Evolutionary conservation across 1,140 invertebrate species (phyloP).

Genomic region (Drosophila jambulina): DNA sequence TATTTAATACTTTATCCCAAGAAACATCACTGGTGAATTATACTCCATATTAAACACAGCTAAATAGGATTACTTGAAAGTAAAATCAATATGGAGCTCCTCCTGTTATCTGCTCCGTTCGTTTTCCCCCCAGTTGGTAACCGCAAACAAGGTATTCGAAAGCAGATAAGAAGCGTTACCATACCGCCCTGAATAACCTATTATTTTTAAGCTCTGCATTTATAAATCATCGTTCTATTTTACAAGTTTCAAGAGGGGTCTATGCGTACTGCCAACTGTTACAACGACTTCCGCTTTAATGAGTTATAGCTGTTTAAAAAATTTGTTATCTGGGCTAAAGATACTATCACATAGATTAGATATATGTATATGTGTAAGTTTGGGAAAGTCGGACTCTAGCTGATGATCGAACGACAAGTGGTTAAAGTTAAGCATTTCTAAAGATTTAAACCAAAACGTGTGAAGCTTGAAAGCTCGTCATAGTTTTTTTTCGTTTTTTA

Average conservation of each 20-base stretch:
- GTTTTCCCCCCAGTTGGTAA: neutral
- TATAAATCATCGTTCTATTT: neutral
- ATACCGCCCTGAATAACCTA: slow-evolving; percentile 4
- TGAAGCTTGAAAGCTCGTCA: slow-evolving; percentile 30
- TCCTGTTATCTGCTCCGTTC: neutral
- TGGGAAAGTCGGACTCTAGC: slow-evolving; percentile 1
- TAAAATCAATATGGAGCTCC: slow-evolving; percentile 4
- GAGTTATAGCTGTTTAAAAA: neutral
- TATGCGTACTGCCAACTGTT: neutral
- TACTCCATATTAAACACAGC: neutral
- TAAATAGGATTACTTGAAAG: neutral
- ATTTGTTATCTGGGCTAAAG: neutral
- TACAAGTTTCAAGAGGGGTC: neutral
- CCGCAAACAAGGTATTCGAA: slow-evolving; percentile 6
- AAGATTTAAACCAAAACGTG: slow-evolving; percentile 20
- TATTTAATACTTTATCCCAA: neutral
- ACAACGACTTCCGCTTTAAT: neutral
- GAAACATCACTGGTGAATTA: neutral
- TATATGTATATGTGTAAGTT: neutral
- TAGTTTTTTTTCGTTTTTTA: neutral
- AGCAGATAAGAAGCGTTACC: slow-evolving; percentile 7
- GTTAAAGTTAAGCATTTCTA: neutral
- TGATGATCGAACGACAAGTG: neutral
- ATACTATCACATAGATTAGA: slow-evolving; percentile 7
- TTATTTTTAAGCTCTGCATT: neutral